phyloP scores from a whole-genome alignment of 2,113 vertebrate species.

The Eretmochelys imbricata region DNA sequence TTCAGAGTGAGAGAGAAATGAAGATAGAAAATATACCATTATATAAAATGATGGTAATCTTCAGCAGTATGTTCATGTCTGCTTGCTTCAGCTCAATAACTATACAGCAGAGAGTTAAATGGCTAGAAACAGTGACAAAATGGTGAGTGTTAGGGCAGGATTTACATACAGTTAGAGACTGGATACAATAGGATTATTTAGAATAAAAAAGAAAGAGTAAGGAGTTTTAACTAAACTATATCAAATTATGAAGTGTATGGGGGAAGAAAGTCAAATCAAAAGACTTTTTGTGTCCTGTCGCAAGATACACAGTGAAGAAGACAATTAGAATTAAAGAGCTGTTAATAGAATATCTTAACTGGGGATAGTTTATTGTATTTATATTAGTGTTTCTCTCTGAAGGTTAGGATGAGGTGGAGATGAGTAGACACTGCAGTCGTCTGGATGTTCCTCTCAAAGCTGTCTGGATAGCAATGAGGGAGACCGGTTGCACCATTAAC shows the following conservation, averaged over 20 bases:
- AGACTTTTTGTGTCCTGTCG: background rate
- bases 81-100: background rate
- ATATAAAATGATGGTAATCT: background rate
- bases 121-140: background rate
- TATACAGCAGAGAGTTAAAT: background rate
- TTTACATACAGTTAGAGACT: accelerated
- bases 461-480: background rate
- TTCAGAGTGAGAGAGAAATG: background rate
- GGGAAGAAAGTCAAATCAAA: background rate
- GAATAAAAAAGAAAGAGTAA: background rate
- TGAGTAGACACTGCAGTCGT: background rate
- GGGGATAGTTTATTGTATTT: background rate
- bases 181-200: background rate
- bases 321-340: background rate
- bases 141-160: background rate
- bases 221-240: background rate
- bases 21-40: background rate
- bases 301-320: background rate
- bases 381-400: background rate
- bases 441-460: background rate
- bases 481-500: background rate
- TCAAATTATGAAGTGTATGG: background rate
- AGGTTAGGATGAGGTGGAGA: background rate
- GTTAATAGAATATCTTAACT: background rate
- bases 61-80: background rate